Conservation (phyloP, 2,797 vertebrate species). For the Toxotes lorentzi region DNA sequence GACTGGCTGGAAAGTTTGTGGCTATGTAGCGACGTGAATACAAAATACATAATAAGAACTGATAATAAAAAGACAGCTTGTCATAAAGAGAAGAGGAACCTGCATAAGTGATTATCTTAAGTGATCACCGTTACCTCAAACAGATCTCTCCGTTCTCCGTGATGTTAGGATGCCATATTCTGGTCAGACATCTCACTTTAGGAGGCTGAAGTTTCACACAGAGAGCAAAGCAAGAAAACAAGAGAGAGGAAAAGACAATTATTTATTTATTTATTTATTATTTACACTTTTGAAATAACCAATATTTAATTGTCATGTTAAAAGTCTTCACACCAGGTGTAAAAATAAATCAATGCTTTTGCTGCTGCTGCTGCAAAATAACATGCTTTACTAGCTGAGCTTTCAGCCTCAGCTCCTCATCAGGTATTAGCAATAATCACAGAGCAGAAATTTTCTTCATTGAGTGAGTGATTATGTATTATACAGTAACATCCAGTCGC, state of each 20-base stretch:
- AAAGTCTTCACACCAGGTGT: not conserved
- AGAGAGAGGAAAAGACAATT: not conserved
- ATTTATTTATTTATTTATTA: not conserved
- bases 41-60: not conserved
- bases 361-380: not conserved
- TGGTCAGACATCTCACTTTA: constrained; percentile 97
- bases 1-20: not conserved
- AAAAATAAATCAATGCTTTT: not conserved
- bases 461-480: not conserved
- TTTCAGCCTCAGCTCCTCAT: not conserved
- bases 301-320: not conserved
- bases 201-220: constrained; percentile 88
- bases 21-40: not conserved
- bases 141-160: constrained; percentile 98
- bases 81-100: not conserved
- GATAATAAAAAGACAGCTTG: no score
- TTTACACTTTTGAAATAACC: not conserved
- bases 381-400: not conserved
- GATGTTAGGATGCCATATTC: constrained; percentile 99
- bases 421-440: not conserved
- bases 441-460: not conserved
- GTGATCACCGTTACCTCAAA: constrained; percentile 88
- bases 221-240: not conserved
- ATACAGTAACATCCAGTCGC: no score
- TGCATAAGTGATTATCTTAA: not conserved